phyloP scores from a whole-genome alignment of 2,888 invertebrate genomes.

The Lumbricus terrestris region DNA sequence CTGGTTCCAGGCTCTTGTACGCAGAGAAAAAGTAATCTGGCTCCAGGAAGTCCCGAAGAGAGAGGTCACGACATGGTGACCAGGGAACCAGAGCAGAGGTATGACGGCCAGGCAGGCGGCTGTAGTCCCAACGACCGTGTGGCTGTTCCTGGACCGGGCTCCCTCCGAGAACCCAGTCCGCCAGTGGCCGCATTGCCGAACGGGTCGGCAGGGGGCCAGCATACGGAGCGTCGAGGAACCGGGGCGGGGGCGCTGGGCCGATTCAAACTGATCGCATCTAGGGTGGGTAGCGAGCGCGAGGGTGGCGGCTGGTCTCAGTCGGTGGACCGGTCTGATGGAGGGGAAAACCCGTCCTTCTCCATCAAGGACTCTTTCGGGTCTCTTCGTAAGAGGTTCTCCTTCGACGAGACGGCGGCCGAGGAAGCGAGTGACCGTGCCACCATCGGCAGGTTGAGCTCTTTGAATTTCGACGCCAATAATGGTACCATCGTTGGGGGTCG shows the following conservation, averaged over 20 bases:
- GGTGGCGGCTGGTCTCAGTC: neutral
- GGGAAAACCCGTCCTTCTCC: neutral
- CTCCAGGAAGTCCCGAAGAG: too few species aligned
- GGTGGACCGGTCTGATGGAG: neutral
- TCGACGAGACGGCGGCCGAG: conserved; percentile 8
- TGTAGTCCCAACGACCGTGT: neutral
- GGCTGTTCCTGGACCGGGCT: neutral
- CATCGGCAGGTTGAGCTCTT: neutral
- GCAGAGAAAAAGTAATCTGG: neutral
- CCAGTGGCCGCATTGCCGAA: neutral
- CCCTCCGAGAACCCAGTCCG: neutral
- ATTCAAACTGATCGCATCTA: neutral
- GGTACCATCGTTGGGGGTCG: neutral
- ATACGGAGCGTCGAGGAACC: neutral
- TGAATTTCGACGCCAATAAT: neutral
- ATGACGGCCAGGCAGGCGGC: too few species aligned
- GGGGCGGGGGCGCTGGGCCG: neutral
- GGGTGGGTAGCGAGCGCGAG: neutral
- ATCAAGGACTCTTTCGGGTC: neutral
- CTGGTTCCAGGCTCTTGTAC: too few species aligned
- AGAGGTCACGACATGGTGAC: neutral
- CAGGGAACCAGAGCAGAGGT: neutral
- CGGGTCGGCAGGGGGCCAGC: neutral
- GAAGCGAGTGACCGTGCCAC: neutral
- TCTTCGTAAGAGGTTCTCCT: conserved; percentile 8